phyloP scores from a whole-genome alignment of 1,140 invertebrate species.

The Trinorchestia longiramus region DNA sequence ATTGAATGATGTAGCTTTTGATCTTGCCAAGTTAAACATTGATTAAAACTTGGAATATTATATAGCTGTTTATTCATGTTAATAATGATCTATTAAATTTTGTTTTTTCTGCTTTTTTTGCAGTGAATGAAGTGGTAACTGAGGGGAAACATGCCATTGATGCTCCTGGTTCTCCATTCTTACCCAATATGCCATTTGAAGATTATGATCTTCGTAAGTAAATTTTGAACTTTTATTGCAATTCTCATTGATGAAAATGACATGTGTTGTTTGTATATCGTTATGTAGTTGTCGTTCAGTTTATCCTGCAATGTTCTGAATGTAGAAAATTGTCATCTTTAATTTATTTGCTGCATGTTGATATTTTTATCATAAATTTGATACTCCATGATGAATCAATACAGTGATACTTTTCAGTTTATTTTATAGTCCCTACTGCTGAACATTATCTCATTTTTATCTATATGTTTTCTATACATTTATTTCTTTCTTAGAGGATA shows the following conservation, averaged over 20 bases:
- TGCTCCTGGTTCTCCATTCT: conserved; percentile 88
- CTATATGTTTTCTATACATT: background rate
- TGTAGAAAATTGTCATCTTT: background rate
- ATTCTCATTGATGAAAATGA: background rate
- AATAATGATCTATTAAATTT: background rate
- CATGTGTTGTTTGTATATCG: background rate
- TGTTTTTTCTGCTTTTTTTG: conserved; percentile 65
- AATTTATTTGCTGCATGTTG: background rate
- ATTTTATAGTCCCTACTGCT: background rate
- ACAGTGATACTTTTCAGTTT: background rate
- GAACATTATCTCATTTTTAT: background rate
- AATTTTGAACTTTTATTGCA: background rate
- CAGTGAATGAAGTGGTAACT: conserved; percentile 94
- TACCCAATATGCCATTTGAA: conserved; percentile 88
- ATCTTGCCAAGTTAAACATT: background rate
- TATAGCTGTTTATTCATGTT: background rate
- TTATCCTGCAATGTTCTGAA: background rate
- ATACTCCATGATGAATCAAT: background rate
- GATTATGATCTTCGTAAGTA: conserved; percentile 88
- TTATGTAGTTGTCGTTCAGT: background rate
- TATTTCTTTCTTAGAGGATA: conserved; percentile 80
- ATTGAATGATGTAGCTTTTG: background rate
- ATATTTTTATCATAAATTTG: background rate
- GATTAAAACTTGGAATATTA: background rate
- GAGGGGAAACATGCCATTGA: conserved; percentile 98